These are phyloP conservation scores for Baryphthengus martii DNA, from an alignment of 2,113 vertebrate species.

Conservation along the genomic window DNA sequence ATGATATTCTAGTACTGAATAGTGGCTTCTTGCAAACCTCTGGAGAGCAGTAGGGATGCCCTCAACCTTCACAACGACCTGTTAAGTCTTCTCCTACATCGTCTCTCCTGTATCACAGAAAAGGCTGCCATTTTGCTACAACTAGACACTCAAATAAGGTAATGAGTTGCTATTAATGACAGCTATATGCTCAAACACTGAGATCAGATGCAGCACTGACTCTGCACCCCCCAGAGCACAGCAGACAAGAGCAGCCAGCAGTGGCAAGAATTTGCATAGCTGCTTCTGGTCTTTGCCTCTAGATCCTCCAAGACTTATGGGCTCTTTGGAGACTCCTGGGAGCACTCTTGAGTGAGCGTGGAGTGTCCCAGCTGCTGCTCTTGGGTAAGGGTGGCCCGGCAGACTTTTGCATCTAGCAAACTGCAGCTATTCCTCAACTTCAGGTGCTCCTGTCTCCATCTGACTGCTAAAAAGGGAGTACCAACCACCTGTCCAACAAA, in stretches of 20 bases:
- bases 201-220: fast-evolving
- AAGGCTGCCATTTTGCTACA: neutral
- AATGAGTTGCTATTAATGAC: neutral
- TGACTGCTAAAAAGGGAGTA: neutral
- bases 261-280: neutral
- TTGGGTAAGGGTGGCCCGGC: neutral
- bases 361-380: neutral
- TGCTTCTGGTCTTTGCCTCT: neutral
- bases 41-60: neutral
- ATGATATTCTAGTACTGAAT: neutral
- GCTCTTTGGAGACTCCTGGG: neutral
- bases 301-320: neutral
- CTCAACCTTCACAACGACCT: neutral
- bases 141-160: neutral
- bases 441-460: neutral
- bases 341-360: neutral
- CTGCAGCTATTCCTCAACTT: neutral
- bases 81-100: neutral
- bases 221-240: neutral
- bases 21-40: neutral
- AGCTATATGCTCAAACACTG: neutral
- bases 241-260: neutral
- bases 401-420: neutral
- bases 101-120: neutral
- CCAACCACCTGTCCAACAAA: neutral